phyloP scores from a whole-genome alignment of 2,113 vertebrate species.

The Psittacara wagleri region DNA sequence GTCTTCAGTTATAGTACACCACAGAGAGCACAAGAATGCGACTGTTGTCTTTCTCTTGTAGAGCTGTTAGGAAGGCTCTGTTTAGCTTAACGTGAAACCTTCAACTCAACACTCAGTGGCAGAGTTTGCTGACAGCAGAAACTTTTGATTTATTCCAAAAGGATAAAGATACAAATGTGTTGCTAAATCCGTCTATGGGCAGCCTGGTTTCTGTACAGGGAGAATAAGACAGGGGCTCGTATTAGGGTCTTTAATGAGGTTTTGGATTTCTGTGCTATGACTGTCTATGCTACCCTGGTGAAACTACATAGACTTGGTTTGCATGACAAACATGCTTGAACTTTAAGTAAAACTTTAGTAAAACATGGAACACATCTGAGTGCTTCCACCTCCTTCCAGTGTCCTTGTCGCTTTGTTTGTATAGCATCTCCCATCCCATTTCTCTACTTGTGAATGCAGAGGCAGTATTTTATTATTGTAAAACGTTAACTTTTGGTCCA shows the following conservation, averaged over 20 bases:
- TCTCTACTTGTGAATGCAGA: not conserved
- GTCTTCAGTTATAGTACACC: not conserved
- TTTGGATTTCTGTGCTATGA: not conserved
- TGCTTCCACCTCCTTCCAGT: not conserved
- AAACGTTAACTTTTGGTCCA: not conserved
- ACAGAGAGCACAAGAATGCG: not conserved
- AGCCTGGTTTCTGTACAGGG: not conserved
- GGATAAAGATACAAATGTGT: not conserved
- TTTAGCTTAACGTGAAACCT: not conserved
- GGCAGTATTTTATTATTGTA: not conserved
- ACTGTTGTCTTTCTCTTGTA: not conserved
- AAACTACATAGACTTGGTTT: not conserved
- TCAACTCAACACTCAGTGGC: not conserved
- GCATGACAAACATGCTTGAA: fast-evolving
- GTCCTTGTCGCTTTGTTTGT: not conserved
- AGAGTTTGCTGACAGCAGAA: not conserved
- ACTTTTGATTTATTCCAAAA: not conserved
- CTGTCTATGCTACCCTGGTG: not conserved
- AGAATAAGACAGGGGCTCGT: fast-evolving
- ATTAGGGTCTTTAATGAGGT: not conserved
- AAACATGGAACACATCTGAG: not conserved
- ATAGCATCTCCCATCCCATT: not conserved
- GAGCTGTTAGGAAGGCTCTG: not conserved
- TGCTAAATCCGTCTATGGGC: fast-evolving
- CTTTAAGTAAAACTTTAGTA: not conserved